phyloP scores from a whole-genome alignment of 2,888 invertebrate species.

The Selenia dentaria region DNA sequence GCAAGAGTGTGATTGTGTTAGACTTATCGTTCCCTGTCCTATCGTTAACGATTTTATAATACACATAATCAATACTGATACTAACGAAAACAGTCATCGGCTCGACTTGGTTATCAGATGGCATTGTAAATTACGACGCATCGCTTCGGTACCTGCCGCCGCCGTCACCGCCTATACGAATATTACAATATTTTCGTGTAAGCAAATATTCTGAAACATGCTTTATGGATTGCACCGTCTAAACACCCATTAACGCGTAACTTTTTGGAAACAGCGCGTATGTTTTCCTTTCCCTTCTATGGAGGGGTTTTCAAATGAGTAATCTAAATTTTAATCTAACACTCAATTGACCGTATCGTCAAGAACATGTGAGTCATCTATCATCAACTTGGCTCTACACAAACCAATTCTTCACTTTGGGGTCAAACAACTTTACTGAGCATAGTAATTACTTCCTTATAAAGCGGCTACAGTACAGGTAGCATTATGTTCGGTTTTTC shows the following conservation, averaged over 20 bases:
- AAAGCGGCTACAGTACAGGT: slow-evolving; percentile 37
- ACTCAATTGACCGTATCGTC: slow-evolving; percentile 23
- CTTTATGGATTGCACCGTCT: slow-evolving; percentile 22
- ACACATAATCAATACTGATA: slow-evolving; percentile 60
- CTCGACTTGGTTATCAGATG: slow-evolving; percentile 57
- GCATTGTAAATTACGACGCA: slow-evolving; percentile 61
- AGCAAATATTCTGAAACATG: slow-evolving; percentile 34
- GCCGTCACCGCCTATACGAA: slow-evolving; percentile 58
- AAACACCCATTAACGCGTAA: slow-evolving; percentile 5
- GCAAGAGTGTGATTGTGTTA: slow-evolving; percentile 21
- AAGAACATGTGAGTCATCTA: slow-evolving; percentile 42
- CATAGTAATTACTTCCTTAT: slow-evolving; percentile 60
- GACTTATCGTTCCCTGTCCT: slow-evolving; percentile 37
- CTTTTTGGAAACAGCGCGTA: not conserved
- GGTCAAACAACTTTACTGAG: slow-evolving; percentile 56
- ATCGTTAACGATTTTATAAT: slow-evolving; percentile 38
- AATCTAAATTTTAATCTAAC: slow-evolving; percentile 31
- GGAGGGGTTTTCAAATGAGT: slow-evolving; percentile 16
- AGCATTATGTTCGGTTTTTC: slow-evolving; percentile 50
- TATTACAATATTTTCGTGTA: slow-evolving; percentile 53
- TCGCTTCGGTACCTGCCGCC: slow-evolving; percentile 64
- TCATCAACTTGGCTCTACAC: slow-evolving; percentile 32
- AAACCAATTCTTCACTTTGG: slow-evolving; percentile 41
- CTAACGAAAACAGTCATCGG: slow-evolving; percentile 55
- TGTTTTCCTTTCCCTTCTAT: slow-evolving; percentile 11